Evolutionary conservation across 1,140 invertebrate genomes (phyloP).

Genomic region (Coboldia fuscipes): DNA sequence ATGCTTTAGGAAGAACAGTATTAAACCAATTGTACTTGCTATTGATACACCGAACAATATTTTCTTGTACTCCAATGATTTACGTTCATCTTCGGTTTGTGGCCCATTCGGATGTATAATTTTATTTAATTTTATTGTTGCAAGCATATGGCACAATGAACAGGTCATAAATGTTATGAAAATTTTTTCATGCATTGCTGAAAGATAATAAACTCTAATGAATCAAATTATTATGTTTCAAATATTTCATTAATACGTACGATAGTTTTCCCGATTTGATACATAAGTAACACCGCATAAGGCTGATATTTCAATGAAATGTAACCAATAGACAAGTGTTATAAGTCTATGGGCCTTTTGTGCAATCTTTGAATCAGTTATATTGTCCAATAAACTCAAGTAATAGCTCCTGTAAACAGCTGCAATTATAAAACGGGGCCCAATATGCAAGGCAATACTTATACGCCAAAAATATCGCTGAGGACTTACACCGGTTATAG

Average conservation of each 20-base stretch:
- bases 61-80: constrained; percentile 41
- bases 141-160: constrained; percentile 65
- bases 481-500: constrained; percentile 74
- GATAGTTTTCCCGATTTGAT: constrained; percentile 84
- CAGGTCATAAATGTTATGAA: constrained; percentile 83
- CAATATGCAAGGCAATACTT: constrained; percentile 71
- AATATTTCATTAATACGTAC: constrained; percentile 33
- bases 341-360: constrained; percentile 34
- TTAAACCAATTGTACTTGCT: constrained; percentile 52
- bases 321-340: constrained; percentile 60
- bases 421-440: constrained; percentile 66
- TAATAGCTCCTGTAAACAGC: constrained; percentile 67
- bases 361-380: constrained; percentile 28
- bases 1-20: constrained; percentile 74
- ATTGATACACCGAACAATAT: constrained; percentile 54
- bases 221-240: constrained; percentile 2
- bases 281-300: constrained; percentile 79
- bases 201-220: constrained; percentile 20
- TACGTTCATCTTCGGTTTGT: constrained; percentile 16
- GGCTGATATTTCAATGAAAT: constrained; percentile 61
- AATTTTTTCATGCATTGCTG: constrained; percentile 79
- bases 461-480: constrained; percentile 83
- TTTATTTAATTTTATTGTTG: constrained; percentile 16
- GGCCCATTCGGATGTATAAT: constrained; percentile 19
- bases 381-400: constrained; percentile 35